These are phyloP conservation scores for Poicephalus meyeri DNA, from an alignment of 2,113 vertebrate genomes.

Conservation along the genomic window DNA sequence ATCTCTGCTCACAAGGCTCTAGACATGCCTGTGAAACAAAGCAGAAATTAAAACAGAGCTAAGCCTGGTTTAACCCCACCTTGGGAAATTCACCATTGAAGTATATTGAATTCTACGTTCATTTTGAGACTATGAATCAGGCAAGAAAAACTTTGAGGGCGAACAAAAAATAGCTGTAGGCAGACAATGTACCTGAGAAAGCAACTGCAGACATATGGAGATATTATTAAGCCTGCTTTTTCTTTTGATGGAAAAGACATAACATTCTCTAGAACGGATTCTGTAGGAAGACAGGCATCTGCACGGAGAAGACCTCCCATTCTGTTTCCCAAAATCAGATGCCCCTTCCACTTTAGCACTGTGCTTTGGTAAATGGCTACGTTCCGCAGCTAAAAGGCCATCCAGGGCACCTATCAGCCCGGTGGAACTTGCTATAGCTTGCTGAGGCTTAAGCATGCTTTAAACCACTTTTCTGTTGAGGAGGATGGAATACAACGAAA, in stretches of 20 bases:
- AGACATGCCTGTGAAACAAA: not conserved
- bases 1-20: not conserved
- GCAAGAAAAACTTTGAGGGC: fast-evolving
- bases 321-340: not conserved
- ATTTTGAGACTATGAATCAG: slow-evolving; percentile 5
- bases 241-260: not conserved
- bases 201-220: not conserved
- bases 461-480: not conserved
- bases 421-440: fast-evolving
- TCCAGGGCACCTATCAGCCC: not conserved
- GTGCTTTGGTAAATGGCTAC: not conserved
- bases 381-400: not conserved
- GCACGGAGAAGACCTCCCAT: not conserved
- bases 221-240: slow-evolving; percentile 3
- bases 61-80: not conserved
- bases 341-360: not conserved
- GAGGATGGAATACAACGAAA: not conserved
- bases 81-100: not conserved
- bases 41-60: not conserved
- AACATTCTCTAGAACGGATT: not conserved
- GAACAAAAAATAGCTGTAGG: not conserved
- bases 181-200: slow-evolving; percentile 38
- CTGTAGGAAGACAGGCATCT: not conserved
- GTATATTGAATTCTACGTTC: not conserved
- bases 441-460: not conserved